Percentiles rank a stretch among this genome's conserved stretches.
Evolutionary conservation across 2,113 vertebrate genomes (phyloP).

Genomic region (Engraulis encrasicolus): DNA sequence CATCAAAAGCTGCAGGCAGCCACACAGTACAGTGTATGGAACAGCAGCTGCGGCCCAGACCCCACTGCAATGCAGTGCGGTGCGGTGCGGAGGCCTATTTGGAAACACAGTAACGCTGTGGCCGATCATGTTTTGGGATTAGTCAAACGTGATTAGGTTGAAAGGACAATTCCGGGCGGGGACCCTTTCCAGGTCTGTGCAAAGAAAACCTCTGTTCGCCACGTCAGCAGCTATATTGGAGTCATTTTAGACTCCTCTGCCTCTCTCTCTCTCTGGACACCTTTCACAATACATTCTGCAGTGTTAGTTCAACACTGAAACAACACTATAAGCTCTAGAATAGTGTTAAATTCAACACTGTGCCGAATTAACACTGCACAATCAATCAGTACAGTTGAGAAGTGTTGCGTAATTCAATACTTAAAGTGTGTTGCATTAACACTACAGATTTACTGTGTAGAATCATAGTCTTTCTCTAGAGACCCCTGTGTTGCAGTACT

Average conservation of each 20-base stretch:
- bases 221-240: neutral
- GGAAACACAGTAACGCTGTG: neutral
- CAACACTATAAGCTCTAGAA: too few species aligned
- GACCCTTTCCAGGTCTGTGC: neutral
- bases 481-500: too few species aligned
- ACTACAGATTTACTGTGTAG: too few species aligned
- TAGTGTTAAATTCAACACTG: too few species aligned
- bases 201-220: neutral
- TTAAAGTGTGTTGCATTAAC: too few species aligned
- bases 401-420: too few species aligned
- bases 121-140: constrained; percentile 1
- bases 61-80: too few species aligned
- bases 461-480: neutral
- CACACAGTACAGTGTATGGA: neutral
- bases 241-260: neutral
- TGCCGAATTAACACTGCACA: too few species aligned
- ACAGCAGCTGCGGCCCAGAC: neutral
- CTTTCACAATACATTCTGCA: neutral
- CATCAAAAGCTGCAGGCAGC: neutral
- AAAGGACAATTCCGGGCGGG: neutral
- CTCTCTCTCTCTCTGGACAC: neutral
- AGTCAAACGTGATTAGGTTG: neutral
- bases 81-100: too few species aligned
- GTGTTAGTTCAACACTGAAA: too few species aligned
- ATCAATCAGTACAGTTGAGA: too few species aligned